A percentile compares a stretch with the other conserved stretches of the same genome.
Evolutionary conservation across 1,140 invertebrate species (phyloP).

Genomic region (Aporrectodea caliginosa): DNA sequence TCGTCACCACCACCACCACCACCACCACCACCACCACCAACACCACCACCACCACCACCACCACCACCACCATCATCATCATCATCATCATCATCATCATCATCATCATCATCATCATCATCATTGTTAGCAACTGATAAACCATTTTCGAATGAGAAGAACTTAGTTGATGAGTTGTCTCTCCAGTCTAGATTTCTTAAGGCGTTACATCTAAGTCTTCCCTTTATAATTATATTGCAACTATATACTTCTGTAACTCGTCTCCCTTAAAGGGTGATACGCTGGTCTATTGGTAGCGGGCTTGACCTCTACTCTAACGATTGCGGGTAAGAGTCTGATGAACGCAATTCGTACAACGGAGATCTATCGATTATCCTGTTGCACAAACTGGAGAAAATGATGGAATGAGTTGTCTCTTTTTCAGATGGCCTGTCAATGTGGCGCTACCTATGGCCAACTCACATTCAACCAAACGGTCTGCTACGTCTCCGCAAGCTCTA

Average conservation of each 20-base stretch:
- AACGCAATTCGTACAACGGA: neutral
- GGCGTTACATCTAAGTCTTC: too few relatives aligned
- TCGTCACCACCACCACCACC: neutral
- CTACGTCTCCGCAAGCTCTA: neutral
- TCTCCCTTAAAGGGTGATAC: too few relatives aligned
- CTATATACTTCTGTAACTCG: neutral
- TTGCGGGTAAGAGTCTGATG: neutral
- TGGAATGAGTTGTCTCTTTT: neutral
- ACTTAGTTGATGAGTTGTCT: too few relatives aligned
- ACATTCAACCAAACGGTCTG: neutral
- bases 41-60: neutral
- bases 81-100: neutral
- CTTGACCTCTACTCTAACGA: neutral
- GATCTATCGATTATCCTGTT: neutral
- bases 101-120: neutral
- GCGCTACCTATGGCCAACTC: neutral
- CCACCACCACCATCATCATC: neutral
- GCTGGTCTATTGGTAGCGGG: too few relatives aligned
- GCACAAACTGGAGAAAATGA: neutral
- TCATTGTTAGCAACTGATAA: neutral
- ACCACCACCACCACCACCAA: neutral
- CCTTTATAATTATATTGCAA: too few relatives aligned
- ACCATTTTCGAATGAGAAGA: neutral
- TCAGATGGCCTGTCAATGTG: neutral
- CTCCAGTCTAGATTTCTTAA: too few relatives aligned